phyloP scores from a whole-genome alignment of 2,888 invertebrate species.

The Ariolimax columbianus region DNA sequence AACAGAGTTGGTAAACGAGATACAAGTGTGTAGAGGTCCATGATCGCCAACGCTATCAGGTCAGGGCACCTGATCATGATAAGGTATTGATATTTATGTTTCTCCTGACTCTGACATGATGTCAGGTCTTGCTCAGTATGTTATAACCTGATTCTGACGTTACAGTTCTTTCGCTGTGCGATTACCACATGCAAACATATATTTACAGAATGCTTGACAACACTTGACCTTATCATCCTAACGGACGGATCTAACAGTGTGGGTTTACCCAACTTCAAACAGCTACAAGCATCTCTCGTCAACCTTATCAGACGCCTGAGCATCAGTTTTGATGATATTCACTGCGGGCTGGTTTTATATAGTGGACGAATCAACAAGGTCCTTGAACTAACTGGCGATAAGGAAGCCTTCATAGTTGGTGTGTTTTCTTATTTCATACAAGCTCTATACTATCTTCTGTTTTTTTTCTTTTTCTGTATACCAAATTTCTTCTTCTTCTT shows the following conservation, averaged over 20 bases:
- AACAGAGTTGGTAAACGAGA: too few relatives aligned
- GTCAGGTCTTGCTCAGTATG: neutral
- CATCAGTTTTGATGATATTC: conserved; percentile 19
- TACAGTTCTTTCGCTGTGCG: neutral
- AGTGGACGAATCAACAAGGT: neutral
- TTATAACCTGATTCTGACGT: neutral
- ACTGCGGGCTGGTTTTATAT: conserved; percentile 25
- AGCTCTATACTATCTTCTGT: too few relatives aligned
- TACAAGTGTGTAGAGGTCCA: neutral
- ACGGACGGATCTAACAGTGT: conserved; percentile 52
- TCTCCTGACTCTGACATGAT: neutral
- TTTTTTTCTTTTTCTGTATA: too few relatives aligned
- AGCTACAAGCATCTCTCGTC: neutral
- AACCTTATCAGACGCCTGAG: conserved; percentile 13
- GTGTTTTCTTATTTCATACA: too few relatives aligned
- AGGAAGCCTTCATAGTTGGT: neutral
- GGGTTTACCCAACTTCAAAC: conserved; percentile 16
- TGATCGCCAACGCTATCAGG: neutral
- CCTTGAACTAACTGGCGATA: conserved; percentile 28
- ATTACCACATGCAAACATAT: too few relatives aligned
- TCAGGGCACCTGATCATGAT: neutral
- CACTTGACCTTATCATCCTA: conserved; percentile 32
- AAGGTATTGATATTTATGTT: too few relatives aligned
- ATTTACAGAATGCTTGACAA: conserved; percentile 1
- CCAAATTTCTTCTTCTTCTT: too few relatives aligned